Conservation (phyloP, 2,888 invertebrate genomes). For the Morpho helenor region DNA sequence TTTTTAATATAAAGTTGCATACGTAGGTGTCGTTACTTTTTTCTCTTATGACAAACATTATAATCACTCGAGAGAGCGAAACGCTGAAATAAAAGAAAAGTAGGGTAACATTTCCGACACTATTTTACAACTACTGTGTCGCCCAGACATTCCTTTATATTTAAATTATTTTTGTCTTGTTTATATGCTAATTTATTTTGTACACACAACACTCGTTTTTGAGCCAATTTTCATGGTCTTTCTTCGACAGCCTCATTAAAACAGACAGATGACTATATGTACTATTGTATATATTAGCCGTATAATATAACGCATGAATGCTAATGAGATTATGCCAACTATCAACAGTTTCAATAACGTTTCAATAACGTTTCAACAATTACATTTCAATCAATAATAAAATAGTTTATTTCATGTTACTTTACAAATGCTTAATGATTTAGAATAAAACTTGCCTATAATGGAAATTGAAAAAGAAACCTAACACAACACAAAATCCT, state of each 20-base stretch:
- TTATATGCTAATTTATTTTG: slow-evolving; percentile 37
- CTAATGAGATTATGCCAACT: too few species aligned
- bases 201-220: slow-evolving; percentile 45
- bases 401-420: too few species aligned
- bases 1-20: background rate
- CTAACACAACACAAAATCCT: slow-evolving; percentile 48
- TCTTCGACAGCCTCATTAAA: slow-evolving; percentile 43
- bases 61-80: slow-evolving; percentile 7
- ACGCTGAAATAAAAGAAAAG: slow-evolving; percentile 21
- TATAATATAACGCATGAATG: too few species aligned
- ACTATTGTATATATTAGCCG: background rate
- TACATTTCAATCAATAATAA: too few species aligned
- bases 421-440: background rate
- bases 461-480: slow-evolving; percentile 32
- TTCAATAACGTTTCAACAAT: too few species aligned
- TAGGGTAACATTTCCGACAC: slow-evolving; percentile 20
- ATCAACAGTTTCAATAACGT: too few species aligned
- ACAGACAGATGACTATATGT: slow-evolving; percentile 29
- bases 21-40: slow-evolving; percentile 3
- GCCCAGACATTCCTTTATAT: slow-evolving; percentile 23
- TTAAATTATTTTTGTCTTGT: slow-evolving; percentile 29
- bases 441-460: slow-evolving; percentile 14
- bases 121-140: slow-evolving; percentile 16
- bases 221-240: slow-evolving; percentile 55
- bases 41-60: slow-evolving; percentile 4